phyloP scores from a whole-genome alignment of 2,888 invertebrate species.

The Emmelina monodactyla region DNA sequence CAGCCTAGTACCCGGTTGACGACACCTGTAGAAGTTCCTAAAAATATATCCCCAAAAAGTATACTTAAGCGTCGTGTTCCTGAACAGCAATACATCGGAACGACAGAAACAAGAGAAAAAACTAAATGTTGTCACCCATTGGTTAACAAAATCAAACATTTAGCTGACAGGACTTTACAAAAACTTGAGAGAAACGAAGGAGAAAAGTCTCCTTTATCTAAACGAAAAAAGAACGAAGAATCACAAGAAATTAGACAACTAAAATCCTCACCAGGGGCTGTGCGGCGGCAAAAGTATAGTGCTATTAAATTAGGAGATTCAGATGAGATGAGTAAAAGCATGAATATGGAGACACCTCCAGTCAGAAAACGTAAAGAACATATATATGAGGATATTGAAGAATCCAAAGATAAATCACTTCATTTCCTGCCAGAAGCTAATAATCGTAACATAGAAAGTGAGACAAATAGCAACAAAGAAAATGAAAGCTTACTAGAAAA shows the following conservation, averaged over 20 bases:
- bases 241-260: conserved; percentile 67
- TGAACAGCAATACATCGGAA: conserved; percentile 44
- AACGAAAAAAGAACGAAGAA: conserved; percentile 61
- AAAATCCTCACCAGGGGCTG: conserved; percentile 69
- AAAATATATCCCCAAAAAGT: conserved; percentile 56
- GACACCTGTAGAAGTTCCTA: conserved; percentile 38
- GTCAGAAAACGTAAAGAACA: conserved; percentile 66
- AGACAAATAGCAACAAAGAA: conserved; percentile 42
- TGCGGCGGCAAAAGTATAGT: conserved; percentile 59
- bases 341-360: conserved; percentile 46
- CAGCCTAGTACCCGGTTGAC: conserved; percentile 31
- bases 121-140: conserved; percentile 68
- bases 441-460: conserved; percentile 30
- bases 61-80: conserved; percentile 61
- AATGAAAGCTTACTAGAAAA: conserved; percentile 51
- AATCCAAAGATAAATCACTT: conserved; percentile 44
- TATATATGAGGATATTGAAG: conserved; percentile 70
- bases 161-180: conserved; percentile 69
- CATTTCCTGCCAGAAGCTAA: conserved; percentile 54
- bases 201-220: conserved; percentile 45
- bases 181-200: conserved; percentile 51
- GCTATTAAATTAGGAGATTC: conserved; percentile 58
- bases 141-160: conserved; percentile 70
- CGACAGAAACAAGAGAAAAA: conserved; percentile 55
- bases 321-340: conserved; percentile 58